Evolutionary conservation across 2,888 invertebrate species (phyloP).

Genomic region (Mimumesa dahlbomi): DNA sequence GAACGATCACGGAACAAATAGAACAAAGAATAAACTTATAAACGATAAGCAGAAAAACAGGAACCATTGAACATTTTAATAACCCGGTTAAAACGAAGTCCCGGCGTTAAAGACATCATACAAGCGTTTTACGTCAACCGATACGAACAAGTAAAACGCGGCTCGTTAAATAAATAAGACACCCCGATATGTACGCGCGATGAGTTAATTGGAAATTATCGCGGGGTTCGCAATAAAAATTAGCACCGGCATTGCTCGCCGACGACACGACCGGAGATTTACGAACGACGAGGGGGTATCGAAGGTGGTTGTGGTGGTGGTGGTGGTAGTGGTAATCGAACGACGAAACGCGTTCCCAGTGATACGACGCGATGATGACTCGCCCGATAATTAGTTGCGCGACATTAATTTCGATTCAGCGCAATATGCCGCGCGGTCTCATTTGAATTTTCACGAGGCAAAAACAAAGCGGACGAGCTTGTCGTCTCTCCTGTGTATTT

Average conservation of each 20-base stretch:
- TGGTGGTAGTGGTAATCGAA: not conserved
- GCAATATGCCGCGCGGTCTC: conserved; percentile 78
- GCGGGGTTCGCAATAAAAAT: conserved; percentile 17
- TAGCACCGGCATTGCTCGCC: not conserved
- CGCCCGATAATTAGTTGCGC: conserved; percentile 76
- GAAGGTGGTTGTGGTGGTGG: too few species aligned
- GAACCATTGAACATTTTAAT: too few species aligned
- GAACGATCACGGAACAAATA: too few species aligned
- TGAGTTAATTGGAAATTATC: conserved; percentile 25
- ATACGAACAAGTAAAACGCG: not conserved
- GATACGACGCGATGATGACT: conserved; percentile 57
- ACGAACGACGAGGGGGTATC: too few species aligned
- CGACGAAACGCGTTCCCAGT: conserved; percentile 2
- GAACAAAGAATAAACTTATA: too few species aligned
- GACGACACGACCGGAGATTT: not conserved
- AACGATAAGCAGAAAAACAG: too few species aligned
- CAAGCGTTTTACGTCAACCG: too few species aligned
- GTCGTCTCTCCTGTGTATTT: conserved; percentile 74
- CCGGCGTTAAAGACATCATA: too few species aligned
- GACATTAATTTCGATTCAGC: conserved; percentile 79
- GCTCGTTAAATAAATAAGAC: not conserved
- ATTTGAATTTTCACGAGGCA: conserved; percentile 77
- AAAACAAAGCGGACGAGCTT: conserved; percentile 71
- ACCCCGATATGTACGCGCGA: not conserved
- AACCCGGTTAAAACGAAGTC: too few species aligned